Evolutionary conservation across 2,797 vertebrate genomes (phyloP), one percentile per base, ranked within the genome.

Genomic region (Mormyrops boulengeri): DNA sequence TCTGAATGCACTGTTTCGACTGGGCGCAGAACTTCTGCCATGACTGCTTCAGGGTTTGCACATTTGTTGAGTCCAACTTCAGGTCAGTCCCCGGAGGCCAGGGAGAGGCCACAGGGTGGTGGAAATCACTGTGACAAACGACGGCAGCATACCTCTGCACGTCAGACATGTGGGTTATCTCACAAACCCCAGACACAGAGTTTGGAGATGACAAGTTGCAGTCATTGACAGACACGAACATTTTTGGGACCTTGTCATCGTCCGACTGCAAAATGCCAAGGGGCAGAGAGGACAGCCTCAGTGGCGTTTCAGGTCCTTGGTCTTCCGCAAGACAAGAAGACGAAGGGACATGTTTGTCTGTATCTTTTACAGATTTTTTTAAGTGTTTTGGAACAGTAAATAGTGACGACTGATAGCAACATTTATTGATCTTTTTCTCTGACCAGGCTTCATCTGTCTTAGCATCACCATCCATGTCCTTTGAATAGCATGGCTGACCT

Each of bases 1-100:
- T 95, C 4, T 96, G 96, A 30, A 94, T 89, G 0, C 95, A 95
- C 77, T 96, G 94, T 30, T 94, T 94, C 0, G 98, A 96, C 0
- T 96, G 96, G 4, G 95, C 92, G 0, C 96, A 95, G 77, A 99
- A 95, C 91, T 91, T 96, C 91, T 96, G 96, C 98, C 97, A 98
- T 0, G 96, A 96, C 91, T 96, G 95, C 92, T 95, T 98, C 62
- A 98, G 94, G 47, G 96, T 96, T 11, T 90, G 92, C 1, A 95
- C 87, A 2, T 95, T 95, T 12, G 89, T 92, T 1, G 89, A 86
- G 2, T 96, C 95, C 89, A 94, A 22, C 85, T 89, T 91, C 30
- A 89, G 90, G 30, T 92, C 92, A 52, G 92, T 90, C 1, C 88
- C 90, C 44, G 85, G 85, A 30, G 73, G 91, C 92, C 94, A 95